Base-by-base conservation (phyloP, 2,888 invertebrate species). In the Icerya purchasi region DNA sequence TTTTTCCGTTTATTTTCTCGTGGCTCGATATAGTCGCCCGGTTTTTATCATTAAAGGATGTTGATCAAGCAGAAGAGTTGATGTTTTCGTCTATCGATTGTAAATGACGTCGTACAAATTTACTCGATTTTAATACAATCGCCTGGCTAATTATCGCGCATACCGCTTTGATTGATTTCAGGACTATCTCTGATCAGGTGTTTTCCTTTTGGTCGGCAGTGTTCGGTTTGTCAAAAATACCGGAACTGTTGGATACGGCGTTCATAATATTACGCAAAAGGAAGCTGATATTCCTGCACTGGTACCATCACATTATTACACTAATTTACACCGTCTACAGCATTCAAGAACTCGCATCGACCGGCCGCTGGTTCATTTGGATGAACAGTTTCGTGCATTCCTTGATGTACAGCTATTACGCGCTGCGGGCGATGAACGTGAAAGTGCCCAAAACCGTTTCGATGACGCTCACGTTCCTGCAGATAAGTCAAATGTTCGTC, bases 271-370 rank as follows among this genome's bases (percentile, higher is more conserved):
- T 94, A 61, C 81, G 93, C 62, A 93, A 93, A 74, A 91, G 92
- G 72, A 90, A 89, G 1, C 77, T 93, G 57, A 90, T 92, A 71
- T 93, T 93, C 76, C 79, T 93, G 58, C 89, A 94, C 73, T 94
- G 93, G 93, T 93, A 93, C 72, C 93, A 94, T 71, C 93, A 94
- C 75, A 89, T 92, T 70, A 92, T 92, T 36, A 93, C 93, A 59
- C 78, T 93, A 63, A 78, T 93, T 58, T 93, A 92, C 75, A 86
- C 88, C 19, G 93, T 92, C 92, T 91, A 86, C 75, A 85, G 86
- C 10, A 89, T 88, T 74, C 84, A 86, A 56, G 88, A 89, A 73
- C 87, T 86, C 75, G 87, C 89, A 59, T 83, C 89, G 10, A 86
- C 87, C 53, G 89, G 88, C 58, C 79, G 92, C 65, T 91, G 91